Conservation (phyloP, 2,888 invertebrate genomes). For the Buathra laborator region DNA sequence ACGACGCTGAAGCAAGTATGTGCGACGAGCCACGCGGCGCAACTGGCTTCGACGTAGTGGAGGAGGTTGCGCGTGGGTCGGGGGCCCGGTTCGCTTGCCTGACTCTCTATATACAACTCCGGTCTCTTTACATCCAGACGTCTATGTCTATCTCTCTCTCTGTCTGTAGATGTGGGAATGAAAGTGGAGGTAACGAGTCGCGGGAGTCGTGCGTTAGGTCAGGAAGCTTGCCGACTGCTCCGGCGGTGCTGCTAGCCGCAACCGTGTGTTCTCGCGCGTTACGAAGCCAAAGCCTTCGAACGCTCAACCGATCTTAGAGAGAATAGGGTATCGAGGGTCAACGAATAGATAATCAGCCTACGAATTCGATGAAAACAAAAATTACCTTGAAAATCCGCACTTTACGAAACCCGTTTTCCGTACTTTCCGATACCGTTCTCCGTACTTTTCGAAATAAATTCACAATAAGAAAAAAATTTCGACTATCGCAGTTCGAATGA, state of each 20-base stretch:
- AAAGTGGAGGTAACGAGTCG: constrained; percentile 66
- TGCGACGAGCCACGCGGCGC: constrained; percentile 71
- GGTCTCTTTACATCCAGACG: constrained; percentile 27
- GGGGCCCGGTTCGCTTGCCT: constrained; percentile 49
- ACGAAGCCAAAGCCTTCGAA: constrained; percentile 48
- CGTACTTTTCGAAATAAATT: too few relatives aligned
- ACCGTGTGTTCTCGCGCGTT: constrained; percentile 58
- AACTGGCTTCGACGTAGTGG: constrained; percentile 69
- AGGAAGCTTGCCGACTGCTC: constrained; percentile 61
- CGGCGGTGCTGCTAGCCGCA: constrained; percentile 31
- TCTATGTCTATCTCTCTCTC: constrained; percentile 43
- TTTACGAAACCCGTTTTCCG: too few relatives aligned
- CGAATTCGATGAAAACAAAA: too few relatives aligned
- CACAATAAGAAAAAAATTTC: too few relatives aligned
- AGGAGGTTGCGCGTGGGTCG: constrained; percentile 70
- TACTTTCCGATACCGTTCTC: too few relatives aligned
- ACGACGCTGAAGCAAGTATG: constrained; percentile 59
- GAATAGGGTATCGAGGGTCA: background rate
- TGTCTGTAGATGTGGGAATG: constrained; percentile 60
- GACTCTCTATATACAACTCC: constrained; percentile 9
- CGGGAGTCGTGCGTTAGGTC: constrained; percentile 71
- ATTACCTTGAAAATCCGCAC: too few relatives aligned
- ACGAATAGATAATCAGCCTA: background rate
- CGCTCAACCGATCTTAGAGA: background rate
- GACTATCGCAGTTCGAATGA: too few relatives aligned